Evolutionary conservation across 2,113 vertebrate species (phyloP).

Genomic region (Cynopterus brachyotis): DNA sequence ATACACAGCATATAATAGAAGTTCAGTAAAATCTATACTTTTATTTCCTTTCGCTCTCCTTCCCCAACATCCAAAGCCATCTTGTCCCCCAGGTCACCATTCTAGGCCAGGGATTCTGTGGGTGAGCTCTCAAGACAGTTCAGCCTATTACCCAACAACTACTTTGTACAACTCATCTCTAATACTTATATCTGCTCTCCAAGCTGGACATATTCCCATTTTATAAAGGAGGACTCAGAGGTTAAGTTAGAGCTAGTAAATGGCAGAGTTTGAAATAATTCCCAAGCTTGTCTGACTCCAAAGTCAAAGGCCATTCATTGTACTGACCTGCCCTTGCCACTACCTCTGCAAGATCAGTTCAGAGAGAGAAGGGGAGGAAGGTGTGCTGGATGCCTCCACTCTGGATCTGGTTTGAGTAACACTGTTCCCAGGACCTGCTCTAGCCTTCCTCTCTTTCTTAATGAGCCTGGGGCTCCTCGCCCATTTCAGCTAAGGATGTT

Average conservation of each 20-base stretch:
- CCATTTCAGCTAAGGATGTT: neutral
- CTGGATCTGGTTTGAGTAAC: neutral
- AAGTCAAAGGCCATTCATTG: conserved; percentile 27
- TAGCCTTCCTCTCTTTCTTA: neutral
- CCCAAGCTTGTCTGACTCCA: neutral
- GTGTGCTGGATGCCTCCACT: neutral
- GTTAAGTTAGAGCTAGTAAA: neutral
- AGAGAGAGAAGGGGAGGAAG: no score
- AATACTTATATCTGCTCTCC: neutral
- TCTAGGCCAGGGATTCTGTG: neutral
- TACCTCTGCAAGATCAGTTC: neutral
- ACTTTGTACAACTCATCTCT: neutral
- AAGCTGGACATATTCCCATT: neutral
- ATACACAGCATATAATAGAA: neutral
- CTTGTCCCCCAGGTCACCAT: neutral
- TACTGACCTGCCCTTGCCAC: no score
- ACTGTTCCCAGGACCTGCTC: neutral
- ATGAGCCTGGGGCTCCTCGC: neutral
- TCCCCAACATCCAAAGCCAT: neutral
- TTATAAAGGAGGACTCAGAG: neutral
- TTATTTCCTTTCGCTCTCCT: neutral
- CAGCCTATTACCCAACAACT: neutral
- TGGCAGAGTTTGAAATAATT: neutral
- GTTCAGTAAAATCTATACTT: neutral
- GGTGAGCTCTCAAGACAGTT: neutral